Evolutionary conservation across 1,140 invertebrate genomes (phyloP), one percentile per base, ranked within the genome.

Genomic region (Trachymyrmex septentrionalis): DNA sequence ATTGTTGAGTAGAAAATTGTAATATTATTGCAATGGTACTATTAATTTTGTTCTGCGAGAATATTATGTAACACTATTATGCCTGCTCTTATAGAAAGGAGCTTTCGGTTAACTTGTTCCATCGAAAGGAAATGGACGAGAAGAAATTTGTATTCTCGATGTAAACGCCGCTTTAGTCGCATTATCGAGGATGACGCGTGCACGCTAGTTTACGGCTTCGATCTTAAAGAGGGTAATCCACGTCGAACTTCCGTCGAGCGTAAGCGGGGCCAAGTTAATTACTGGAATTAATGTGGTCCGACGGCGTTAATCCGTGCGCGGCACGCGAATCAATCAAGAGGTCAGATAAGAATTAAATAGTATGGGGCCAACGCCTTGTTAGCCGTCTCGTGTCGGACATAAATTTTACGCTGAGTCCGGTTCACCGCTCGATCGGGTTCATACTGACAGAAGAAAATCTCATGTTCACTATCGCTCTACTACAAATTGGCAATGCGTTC

Each of bases 281-380:
- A 90, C 84, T 82, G 55, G 86, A 87, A 92, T 92, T 92, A 93
- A 92, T 88, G 86, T 69, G 89, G 86, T 86, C 87, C 87, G 89
- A 80, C 78, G 88, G 91, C 88, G 90, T 90, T 92, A 92, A 91
- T 92, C 88, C 91, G 89, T 63, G 87, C 75, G 59, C 64, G 88
- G 91, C 92, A 93, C 92, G 92, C 93, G 89, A 94, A 88, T 90
- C 91, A 91, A 93, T 93, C 92, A 88, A 92, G 87, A 78, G 73
- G 86, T 63, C 72, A 91, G 92, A 94, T 94, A 94, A 92, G 93
- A 93, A 94, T 93, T 91, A 91, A 93, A 92, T 88, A 88, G 81
- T 90, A 92, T 93, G 88, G 90, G 64, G 61, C 92, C 80, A 89
- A 90, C 92, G 89, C 88, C 93, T 93, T 86, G 91, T 94, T 94